Percentiles rank a stretch among this genome's conserved stretches.
Conservation (phyloP, 2,113 vertebrate genomes). For the Amazona guildingii region DNA sequence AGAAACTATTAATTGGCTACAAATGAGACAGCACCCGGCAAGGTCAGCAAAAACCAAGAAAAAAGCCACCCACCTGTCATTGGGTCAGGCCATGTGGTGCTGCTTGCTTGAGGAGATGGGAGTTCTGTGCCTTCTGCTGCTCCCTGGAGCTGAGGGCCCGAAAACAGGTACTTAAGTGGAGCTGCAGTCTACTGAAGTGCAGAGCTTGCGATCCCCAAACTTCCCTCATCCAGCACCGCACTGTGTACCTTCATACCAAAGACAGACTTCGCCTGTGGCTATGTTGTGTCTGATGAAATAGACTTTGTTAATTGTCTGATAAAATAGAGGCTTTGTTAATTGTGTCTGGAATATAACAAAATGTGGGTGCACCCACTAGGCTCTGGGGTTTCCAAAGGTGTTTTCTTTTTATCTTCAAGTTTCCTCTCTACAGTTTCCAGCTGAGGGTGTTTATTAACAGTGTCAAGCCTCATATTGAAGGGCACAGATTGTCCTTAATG, state of each 20-base stretch:
- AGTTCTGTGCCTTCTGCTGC: fast-evolving
- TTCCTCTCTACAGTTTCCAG: neutral
- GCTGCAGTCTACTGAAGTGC: neutral
- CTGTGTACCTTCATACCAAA: fast-evolving
- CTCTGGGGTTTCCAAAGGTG: neutral
- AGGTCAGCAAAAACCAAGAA: neutral
- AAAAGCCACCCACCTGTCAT: fast-evolving
- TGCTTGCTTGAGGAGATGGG: neutral
- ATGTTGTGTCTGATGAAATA: no score
- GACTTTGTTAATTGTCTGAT: no score
- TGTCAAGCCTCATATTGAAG: neutral
- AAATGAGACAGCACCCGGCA: neutral
- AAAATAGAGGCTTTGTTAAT: neutral
- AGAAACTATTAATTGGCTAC: neutral
- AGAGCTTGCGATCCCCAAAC: neutral
- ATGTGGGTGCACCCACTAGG: neutral
- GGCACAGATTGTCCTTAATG: neutral
- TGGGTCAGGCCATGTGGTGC: neutral
- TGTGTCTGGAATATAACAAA: neutral
- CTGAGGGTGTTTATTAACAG: neutral
- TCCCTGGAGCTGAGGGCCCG: neutral
- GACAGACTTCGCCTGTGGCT: neutral
- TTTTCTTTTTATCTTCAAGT: neutral
- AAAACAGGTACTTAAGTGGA: fast-evolving
- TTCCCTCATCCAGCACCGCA: fast-evolving